phyloP scores from a whole-genome alignment of 1,140 invertebrate species.

The Chymomyza costata region DNA sequence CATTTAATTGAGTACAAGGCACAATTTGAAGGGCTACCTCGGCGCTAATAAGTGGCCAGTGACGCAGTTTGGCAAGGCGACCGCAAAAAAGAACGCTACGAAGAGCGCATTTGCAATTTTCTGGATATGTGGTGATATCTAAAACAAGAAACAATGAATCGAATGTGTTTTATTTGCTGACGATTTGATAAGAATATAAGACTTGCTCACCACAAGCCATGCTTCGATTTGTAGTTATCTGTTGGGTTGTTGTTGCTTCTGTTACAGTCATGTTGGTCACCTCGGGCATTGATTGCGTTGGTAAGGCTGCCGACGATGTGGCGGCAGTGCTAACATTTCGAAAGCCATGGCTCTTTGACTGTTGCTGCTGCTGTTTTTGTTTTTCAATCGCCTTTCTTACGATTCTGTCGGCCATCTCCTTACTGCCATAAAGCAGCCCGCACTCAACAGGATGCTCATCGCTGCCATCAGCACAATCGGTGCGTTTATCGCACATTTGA shows the following conservation, averaged over 20 bases:
- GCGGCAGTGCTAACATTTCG: not conserved
- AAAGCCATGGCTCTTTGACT: not conserved
- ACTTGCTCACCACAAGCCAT: slow-evolving; percentile 42
- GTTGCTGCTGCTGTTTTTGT: slow-evolving; percentile 41
- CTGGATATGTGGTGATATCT: slow-evolving; percentile 69
- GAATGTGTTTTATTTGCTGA: not conserved
- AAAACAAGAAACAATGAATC: not conserved
- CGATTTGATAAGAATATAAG: not conserved
- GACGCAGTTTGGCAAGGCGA: slow-evolving; percentile 41
- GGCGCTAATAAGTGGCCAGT: slow-evolving; percentile 45
- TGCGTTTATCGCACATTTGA: slow-evolving; percentile 80
- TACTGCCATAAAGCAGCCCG: slow-evolving; percentile 69
- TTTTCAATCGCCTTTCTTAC: slow-evolving; percentile 63
- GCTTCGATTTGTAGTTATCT: slow-evolving; percentile 26
- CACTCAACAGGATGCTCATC: slow-evolving; percentile 78
- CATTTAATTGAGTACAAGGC: not conserved
- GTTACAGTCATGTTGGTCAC: slow-evolving; percentile 12
- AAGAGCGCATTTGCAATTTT: slow-evolving; percentile 45
- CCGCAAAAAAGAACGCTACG: slow-evolving; percentile 59
- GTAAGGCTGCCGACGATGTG: too few relatives aligned
- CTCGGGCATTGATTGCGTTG: too few relatives aligned
- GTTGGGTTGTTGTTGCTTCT: slow-evolving; percentile 4
- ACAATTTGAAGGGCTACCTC: slow-evolving; percentile 34
- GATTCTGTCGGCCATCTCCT: slow-evolving; percentile 63
- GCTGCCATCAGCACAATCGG: slow-evolving; percentile 82